Base-by-base conservation (phyloP, 2,888 invertebrate genomes). In the Subacronicta megacephala region DNA sequence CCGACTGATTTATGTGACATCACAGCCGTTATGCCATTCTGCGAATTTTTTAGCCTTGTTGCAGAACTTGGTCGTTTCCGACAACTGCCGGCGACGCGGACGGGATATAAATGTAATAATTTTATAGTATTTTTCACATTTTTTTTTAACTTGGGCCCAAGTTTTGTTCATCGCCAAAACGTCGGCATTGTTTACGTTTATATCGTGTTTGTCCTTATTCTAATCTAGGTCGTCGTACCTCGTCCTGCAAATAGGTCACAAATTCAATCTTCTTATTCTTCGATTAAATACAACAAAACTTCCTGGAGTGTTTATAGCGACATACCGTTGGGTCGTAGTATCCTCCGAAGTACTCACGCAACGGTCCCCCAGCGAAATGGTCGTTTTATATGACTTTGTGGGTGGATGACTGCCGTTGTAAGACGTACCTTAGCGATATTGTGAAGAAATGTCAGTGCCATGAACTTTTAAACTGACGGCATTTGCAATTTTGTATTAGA, bases 1-100 rank as follows among this genome's bases (percentile, higher is more conserved):
- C 42, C 42, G 16, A 49, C 51, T 82, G 81, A 83, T 83, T 83
- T 81, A 83, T 81, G 71, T 72, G 56, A 75, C 71, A 72, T 81
- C 57, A 72, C 63, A 62, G 47, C 57, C 56, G 54, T 72, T 57
- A 52, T 42, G 59, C 58, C 55, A 58, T 58, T 62, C 62, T 50
- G 58, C 37, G 62, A 63, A 63, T 54, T 10, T 73, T 58, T 68
- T 56, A 69, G 73, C 60, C 67, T 63, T 64, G 53, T 62, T 63
- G 68, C 66, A 74, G 71, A 51, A 46, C 54, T 46, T 53, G 60
- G 71, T 72, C 68, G 74, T 74, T 72, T 58, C 66, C 56, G 66
- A 70, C 80, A 80, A 69, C 76, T 79, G 82, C 54, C 76, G 77
- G 33, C 55, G n/a, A n/a, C n/a, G n/a, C n/a, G 47, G 40, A 43